Conservation (phyloP, 2,797 vertebrate genomes). For the Galagoides demidoff region DNA sequence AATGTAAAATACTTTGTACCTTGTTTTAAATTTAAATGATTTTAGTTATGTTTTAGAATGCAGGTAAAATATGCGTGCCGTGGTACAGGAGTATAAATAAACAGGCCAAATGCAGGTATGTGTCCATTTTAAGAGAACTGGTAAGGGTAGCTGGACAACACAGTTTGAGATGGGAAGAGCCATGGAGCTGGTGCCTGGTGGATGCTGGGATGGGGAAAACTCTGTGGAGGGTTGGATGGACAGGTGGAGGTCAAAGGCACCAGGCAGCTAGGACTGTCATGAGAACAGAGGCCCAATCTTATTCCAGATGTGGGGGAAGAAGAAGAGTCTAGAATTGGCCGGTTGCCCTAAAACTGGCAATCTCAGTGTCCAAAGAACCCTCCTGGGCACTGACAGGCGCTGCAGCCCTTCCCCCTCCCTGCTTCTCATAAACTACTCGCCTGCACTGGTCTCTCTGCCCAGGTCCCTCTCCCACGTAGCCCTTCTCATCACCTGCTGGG, state of each 20-base stretch:
- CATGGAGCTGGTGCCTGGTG: not conserved
- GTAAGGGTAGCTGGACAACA: not conserved
- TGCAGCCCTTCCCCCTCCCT: not conserved
- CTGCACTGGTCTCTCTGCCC: not conserved
- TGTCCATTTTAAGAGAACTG: not conserved
- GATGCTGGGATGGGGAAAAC: not conserved
- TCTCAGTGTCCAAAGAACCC: not conserved
- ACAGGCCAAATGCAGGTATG: not conserved
- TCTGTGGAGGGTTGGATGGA: not conserved
- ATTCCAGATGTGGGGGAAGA: not conserved
- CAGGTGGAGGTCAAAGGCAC: not conserved
- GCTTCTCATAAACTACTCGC: not conserved
- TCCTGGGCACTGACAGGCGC: too few species aligned
- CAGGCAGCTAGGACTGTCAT: too few species aligned
- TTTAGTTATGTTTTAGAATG: slow-evolving; percentile 32
- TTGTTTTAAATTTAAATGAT: slow-evolving; percentile 39
- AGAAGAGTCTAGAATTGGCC: not conserved
- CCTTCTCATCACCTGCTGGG: not conserved
- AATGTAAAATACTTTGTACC: slow-evolving; percentile 59
- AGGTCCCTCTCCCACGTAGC: not conserved
- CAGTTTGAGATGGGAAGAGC: not conserved
- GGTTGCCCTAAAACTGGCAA: not conserved
- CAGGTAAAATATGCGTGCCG: not conserved
- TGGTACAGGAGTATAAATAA: not conserved
- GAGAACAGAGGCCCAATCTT: not conserved